Percentiles rank a stretch among this genome's conserved stretches.
Evolutionary conservation across 1,140 invertebrate species (phyloP).

Genomic region (Apolygus lucorum): DNA sequence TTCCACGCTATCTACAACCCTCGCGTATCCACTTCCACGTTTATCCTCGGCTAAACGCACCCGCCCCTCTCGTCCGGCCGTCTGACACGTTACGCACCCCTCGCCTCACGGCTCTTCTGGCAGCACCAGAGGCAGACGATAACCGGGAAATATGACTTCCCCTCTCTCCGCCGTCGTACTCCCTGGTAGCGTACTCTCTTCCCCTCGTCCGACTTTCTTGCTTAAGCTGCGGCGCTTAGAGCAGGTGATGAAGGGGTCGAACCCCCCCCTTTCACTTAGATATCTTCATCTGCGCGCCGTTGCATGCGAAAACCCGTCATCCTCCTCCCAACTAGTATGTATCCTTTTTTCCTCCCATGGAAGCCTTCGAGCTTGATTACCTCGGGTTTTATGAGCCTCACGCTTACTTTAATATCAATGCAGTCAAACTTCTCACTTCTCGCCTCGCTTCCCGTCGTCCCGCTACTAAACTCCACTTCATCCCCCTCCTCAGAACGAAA

Average conservation of each 20-base stretch:
- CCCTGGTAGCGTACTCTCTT: not conserved
- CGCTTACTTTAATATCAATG: conserved; percentile 3
- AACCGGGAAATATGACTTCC: conserved; percentile 9
- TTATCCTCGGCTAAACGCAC: too few relatives aligned
- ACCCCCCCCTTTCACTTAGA: not conserved
- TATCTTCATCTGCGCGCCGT: not conserved
- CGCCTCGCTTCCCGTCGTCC: not conserved
- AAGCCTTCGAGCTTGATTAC: conserved; percentile 4
- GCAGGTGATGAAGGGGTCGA: too few relatives aligned
- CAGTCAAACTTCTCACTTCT: not conserved
- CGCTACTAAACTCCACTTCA: too few relatives aligned
- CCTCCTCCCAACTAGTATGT: not conserved
- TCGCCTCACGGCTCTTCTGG: not conserved
- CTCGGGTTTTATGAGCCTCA: conserved; percentile 6
- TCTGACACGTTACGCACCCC: too few relatives aligned
- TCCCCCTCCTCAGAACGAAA: too few relatives aligned
- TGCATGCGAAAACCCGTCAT: conserved; percentile 1
- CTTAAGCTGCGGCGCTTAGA: not conserved
- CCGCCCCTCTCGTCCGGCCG: too few relatives aligned
- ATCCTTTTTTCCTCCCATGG: not conserved
- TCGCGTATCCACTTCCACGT: not conserved
- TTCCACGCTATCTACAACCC: conserved; percentile 2
- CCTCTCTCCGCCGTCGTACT: not conserved
- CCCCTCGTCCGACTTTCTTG: not conserved
- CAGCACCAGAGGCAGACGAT: not conserved